phyloP scores from a whole-genome alignment of 2,797 vertebrate species.

The Clamator glandarius region DNA sequence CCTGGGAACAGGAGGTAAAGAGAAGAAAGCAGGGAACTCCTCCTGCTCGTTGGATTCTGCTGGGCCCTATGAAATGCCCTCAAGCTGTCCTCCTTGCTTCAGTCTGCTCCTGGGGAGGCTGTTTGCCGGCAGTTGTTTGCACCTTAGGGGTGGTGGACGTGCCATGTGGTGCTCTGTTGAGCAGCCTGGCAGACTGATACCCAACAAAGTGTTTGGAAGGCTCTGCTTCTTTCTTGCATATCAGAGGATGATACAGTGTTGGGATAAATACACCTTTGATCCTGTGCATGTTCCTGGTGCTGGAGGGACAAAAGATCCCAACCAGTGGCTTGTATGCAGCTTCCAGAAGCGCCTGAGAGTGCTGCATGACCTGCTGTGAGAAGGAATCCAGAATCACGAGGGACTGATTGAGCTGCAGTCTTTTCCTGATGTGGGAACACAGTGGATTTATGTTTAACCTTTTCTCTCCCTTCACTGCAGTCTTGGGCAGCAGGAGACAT shows the following conservation, averaged over 20 bases:
- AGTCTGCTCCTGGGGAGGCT: not conserved
- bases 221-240: not conserved
- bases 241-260: not conserved
- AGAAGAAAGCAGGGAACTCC: not conserved
- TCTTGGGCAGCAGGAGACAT: slow-evolving; percentile 98
- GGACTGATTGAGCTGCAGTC: not conserved
- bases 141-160: not conserved
- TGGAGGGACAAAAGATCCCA: not conserved
- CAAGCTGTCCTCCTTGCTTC: not conserved
- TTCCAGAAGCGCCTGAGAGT: not conserved
- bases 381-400: not conserved
- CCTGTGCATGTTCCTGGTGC: not conserved
- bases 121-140: not conserved
- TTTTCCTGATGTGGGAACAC: not conserved
- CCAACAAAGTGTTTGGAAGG: not conserved
- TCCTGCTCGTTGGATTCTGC: not conserved
- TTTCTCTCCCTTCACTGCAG: slow-evolving; percentile 73
- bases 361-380: not conserved
- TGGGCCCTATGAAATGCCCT: not conserved
- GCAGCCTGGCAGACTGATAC: not conserved
- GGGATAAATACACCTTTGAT: not conserved
- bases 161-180: not conserved
- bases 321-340: not conserved
- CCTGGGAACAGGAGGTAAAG: not conserved
- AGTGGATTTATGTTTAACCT: not conserved